Evolutionary conservation across 2,888 invertebrate species (phyloP), one percentile per base, ranked within the genome.

Genomic region (Muschampia staudingeri): DNA sequence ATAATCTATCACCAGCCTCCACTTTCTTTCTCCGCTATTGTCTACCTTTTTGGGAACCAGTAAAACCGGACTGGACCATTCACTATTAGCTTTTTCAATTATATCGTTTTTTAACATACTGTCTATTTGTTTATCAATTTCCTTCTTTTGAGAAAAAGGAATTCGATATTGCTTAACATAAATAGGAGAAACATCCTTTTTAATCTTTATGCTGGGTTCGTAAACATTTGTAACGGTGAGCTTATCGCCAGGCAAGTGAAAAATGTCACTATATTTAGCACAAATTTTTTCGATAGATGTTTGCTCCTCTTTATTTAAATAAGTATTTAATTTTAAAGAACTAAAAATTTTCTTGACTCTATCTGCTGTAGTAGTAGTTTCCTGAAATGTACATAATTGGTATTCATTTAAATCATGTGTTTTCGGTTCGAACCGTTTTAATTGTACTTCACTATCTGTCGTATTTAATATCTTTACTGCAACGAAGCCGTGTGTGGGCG

Each of bases 241-340:
- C 52, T 70, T 82, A 71, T 83, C 79, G 2, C 84, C 82, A 16
- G 72, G 70, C 40, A 82, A 70, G 37, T 82, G 42, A 80, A 82
- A 81, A 48, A 81, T 73, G 65, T 83, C 83, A 19, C 78, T 16
- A 73, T 77, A 82, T 70, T 84, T 84, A 12, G 76, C 70, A 71
- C 81, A 82, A 37, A 84, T 81, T 30, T 52, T 71, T 76, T 65
- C 72, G 71, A 84, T 79, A 42, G 61, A 30, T 6, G 14, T 37
- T 42, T 73, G 30, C 40, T 82, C 86, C 6, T 83, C 82, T 30
- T 44, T 79, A 72, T 73, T 73, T 48, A 73, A 52, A 30, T 52
- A 37, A 37, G 34, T 37, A 9, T 69, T 14, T 69, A 69, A 69
- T 56, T 56, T 69, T 37, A 69, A 16, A 16, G 16, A 37, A 37